phyloP scores from a whole-genome alignment of 2,797 vertebrate genomes.

The Argentina silus region DNA sequence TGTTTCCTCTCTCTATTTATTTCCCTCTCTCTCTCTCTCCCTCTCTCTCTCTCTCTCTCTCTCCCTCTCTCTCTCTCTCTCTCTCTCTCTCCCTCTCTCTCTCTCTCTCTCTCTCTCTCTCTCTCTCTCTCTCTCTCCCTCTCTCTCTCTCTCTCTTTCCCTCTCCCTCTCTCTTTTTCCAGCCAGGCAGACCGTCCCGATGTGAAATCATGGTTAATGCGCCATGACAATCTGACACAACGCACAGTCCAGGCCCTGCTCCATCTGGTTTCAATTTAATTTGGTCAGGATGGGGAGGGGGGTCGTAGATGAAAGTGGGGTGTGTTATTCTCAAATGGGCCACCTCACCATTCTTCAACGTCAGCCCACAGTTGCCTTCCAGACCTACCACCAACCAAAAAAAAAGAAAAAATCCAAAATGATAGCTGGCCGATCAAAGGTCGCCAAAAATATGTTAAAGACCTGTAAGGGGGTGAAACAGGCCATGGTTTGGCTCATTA shows the following conservation, averaged over 20 bases:
- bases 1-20: slow-evolving; percentile 16
- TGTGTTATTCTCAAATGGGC: slow-evolving; percentile 77
- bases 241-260: slow-evolving; percentile 66
- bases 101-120: slow-evolving; percentile 48
- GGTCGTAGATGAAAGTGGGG: slow-evolving; percentile 78
- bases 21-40: slow-evolving; percentile 40
- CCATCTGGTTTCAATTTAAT: slow-evolving; percentile 87
- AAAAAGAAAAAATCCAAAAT: slow-evolving; percentile 71
- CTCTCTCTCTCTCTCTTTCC: slow-evolving; percentile 16
- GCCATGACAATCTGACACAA: slow-evolving; percentile 76
- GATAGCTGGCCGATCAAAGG: slow-evolving; percentile 84
- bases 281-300: slow-evolving; percentile 59
- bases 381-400: slow-evolving; percentile 60
- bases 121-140: slow-evolving; percentile 24
- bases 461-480: slow-evolving; percentile 75
- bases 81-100: slow-evolving; percentile 19
- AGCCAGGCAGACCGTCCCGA: slow-evolving; percentile 64
- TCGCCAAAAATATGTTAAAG: slow-evolving; percentile 86
- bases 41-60: slow-evolving; percentile 15
- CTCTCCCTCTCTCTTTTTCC: slow-evolving; percentile 44
- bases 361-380: slow-evolving; percentile 76
- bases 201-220: slow-evolving; percentile 75
- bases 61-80: slow-evolving; percentile 40
- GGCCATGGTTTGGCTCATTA: slow-evolving; percentile 83
- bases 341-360: slow-evolving; percentile 81